Evolutionary conservation across 2,888 invertebrate species (phyloP).

Genomic region (Saturnia pavonia): DNA sequence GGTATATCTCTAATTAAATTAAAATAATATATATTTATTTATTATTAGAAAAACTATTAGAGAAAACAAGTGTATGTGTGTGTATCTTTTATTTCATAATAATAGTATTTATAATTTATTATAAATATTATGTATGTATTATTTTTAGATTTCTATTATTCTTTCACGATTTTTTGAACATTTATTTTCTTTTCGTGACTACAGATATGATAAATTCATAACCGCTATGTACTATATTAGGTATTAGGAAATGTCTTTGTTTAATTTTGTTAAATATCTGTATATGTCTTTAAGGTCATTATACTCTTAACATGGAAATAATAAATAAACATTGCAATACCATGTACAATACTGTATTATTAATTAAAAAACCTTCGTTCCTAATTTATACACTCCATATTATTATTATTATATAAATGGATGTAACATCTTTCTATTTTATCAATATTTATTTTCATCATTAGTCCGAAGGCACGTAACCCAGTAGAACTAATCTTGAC

Average conservation of each 20-base stretch:
- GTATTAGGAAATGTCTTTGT: background rate
- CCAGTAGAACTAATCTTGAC: slow-evolving; percentile 19
- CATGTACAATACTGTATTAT: background rate
- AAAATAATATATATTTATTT: background rate
- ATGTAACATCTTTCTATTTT: slow-evolving; percentile 26
- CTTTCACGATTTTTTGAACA: background rate
- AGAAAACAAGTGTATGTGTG: no score
- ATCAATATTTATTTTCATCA: no score
- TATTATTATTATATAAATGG: background rate
- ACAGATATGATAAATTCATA: background rate
- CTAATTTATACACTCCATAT: background rate
- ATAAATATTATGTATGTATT: background rate
- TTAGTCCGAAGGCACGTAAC: slow-evolving; percentile 30
- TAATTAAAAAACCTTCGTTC: background rate
- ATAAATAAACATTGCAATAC: no score
- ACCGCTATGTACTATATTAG: background rate
- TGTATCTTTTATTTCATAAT: background rate
- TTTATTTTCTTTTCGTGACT: background rate
- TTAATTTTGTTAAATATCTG: background rate
- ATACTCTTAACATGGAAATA: no score
- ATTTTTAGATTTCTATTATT: background rate
- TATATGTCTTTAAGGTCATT: background rate
- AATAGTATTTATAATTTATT: no score
- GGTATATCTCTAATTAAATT: background rate
- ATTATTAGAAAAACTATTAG: no score